Evolutionary conservation across 2,113 vertebrate species (phyloP).

Genomic region (Albula glossodonta): DNA sequence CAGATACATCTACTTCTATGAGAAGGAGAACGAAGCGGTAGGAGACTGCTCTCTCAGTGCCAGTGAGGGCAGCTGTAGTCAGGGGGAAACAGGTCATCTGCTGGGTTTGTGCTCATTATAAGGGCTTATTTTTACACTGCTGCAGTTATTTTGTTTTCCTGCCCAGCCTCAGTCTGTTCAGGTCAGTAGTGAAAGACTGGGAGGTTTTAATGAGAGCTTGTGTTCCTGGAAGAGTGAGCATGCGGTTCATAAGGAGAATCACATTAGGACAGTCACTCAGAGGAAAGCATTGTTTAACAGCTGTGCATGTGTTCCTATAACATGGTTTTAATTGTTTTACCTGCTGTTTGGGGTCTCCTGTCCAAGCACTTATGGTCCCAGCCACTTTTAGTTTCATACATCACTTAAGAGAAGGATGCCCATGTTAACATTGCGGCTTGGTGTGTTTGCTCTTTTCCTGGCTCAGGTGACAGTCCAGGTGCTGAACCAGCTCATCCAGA

Average conservation of each 20-base stretch:
- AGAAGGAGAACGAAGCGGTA: constrained; percentile 97
- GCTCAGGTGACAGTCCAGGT: constrained; percentile 93
- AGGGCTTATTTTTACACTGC: not conserved
- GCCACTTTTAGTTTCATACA: no score
- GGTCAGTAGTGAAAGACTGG: not conserved
- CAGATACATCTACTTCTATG: constrained; percentile 98
- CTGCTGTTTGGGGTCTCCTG: no score
- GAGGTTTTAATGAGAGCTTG: not conserved
- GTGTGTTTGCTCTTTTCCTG: constrained; percentile 12
- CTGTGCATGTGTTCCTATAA: not conserved
- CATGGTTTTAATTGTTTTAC: no score
- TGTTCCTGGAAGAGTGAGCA: not conserved
- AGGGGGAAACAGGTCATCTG: no score
- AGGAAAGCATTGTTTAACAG: not conserved
- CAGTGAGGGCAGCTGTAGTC: no score
- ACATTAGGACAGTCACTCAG: not conserved
- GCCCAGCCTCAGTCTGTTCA: not conserved
- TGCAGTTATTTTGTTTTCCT: no score
- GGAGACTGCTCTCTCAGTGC: constrained; percentile 31
- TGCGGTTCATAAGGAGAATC: not conserved
- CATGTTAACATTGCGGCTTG: not conserved
- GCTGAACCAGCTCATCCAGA: constrained; percentile 97
- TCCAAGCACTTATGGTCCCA: no score
- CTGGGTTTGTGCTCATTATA: not conserved
- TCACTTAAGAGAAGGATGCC: no score